Conservation (phyloP, 2,888 invertebrate genomes). For the Carcina quercana region DNA sequence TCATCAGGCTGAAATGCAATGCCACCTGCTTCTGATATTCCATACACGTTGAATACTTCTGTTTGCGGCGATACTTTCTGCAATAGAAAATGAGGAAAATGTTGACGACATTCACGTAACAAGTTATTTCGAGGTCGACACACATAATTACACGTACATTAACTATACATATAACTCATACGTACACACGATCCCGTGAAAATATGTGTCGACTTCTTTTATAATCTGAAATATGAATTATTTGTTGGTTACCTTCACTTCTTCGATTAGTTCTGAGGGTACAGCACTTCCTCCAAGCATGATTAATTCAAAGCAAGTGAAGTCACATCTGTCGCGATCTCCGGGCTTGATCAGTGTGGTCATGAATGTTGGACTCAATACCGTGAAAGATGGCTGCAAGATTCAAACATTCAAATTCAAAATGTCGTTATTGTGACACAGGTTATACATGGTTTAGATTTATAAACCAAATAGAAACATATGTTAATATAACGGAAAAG, state of each 20-base stretch:
- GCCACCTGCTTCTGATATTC: conserved; percentile 45
- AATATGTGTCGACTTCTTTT: too few relatives aligned
- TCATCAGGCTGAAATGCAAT: conserved; percentile 26
- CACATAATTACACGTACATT: not conserved
- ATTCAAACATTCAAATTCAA: conserved; percentile 1
- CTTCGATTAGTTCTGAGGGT: conserved; percentile 26
- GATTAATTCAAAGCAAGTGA: conserved; percentile 35
- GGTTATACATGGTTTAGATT: not conserved
- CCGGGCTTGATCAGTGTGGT: conserved; percentile 30
- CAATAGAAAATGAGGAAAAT: conserved; percentile 11
- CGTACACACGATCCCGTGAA: too few relatives aligned
- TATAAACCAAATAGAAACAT: too few relatives aligned
- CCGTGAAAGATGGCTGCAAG: conserved; percentile 20
- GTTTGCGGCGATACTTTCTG: conserved; percentile 37
- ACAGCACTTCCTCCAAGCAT: conserved; percentile 42
- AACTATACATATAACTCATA: not conserved
- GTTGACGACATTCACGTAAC: too few relatives aligned
- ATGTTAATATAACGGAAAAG: too few relatives aligned
- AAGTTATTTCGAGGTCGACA: too few relatives aligned
- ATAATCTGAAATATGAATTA: too few relatives aligned
- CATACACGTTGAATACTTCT: conserved; percentile 36
- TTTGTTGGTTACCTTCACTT: conserved; percentile 18
- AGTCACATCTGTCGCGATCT: conserved; percentile 36
- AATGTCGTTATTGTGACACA: not conserved
- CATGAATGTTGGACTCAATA: conserved; percentile 38